Evolutionary conservation across 2,113 vertebrate species (phyloP).

Genomic region (Chloroceryle aenea): DNA sequence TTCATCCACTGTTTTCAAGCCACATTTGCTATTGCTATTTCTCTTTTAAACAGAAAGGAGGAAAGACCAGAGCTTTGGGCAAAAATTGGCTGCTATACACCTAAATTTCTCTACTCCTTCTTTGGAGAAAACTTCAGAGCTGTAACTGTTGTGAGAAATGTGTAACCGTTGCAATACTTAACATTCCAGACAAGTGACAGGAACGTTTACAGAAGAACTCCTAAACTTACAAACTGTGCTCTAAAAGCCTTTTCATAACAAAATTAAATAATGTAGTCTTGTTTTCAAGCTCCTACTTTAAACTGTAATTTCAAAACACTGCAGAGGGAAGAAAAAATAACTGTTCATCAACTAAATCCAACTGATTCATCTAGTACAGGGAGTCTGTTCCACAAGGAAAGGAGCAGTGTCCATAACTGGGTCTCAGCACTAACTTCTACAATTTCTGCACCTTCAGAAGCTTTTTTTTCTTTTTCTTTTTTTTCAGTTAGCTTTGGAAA

Average conservation of each 20-base stretch:
- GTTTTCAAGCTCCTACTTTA: slow-evolving; percentile 45
- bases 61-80: neutral
- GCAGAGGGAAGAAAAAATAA: neutral
- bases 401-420: accelerated
- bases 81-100: neutral
- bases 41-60: neutral
- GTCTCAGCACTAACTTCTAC: neutral
- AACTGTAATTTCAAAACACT: neutral
- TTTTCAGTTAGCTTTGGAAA: neutral
- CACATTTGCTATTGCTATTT: neutral
- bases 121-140: slow-evolving; percentile 61
- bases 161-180: slow-evolving; percentile 52
- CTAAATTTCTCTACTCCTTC: slow-evolving; percentile 48
- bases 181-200: slow-evolving; percentile 71
- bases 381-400: neutral
- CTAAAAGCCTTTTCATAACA: slow-evolving; percentile 52
- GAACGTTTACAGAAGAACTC: slow-evolving; percentile 52
- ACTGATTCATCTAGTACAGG: neutral
- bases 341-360: neutral
- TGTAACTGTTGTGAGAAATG: neutral
- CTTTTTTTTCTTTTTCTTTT: too few relatives aligned
- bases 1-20: neutral
- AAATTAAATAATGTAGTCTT: slow-evolving; percentile 45
- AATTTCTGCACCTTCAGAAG: neutral
- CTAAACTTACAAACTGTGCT: slow-evolving; percentile 28